These are phyloP conservation scores for Oreochromis grahami DNA, from an alignment of 2,797 vertebrate genomes.

Conservation along the genomic window DNA sequence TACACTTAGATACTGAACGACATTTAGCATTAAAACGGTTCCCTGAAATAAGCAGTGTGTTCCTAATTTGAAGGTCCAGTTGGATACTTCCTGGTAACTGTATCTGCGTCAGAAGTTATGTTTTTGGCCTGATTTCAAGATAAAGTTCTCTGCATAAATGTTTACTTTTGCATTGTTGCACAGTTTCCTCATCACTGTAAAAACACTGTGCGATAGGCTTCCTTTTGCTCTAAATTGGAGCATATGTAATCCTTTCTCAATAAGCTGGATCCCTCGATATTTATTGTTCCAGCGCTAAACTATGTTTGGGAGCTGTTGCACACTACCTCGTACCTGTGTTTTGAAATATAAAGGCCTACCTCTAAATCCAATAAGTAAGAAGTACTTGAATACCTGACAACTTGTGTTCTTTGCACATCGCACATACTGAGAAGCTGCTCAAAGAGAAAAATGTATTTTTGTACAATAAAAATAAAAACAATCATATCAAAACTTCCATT, in stretches of 20 bases:
- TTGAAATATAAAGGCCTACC: constrained; percentile 56
- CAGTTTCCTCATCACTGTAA: constrained; percentile 21
- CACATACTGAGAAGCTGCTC: constrained; percentile 56
- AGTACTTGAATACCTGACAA: constrained; percentile 69
- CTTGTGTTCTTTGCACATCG: constrained; percentile 63
- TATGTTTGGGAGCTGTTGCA: constrained; percentile 18
- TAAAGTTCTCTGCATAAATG: constrained; percentile 12
- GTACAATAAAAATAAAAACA: constrained; percentile 55
- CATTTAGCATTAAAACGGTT: background rate
- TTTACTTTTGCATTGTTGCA: constrained; percentile 67
- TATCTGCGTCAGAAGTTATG: background rate
- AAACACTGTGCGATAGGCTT: background rate
- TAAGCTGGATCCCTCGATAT: background rate
- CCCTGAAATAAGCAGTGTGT: background rate
- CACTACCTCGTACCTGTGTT: constrained; percentile 57
- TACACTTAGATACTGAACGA: background rate
- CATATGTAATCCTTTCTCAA: background rate
- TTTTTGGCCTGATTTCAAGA: background rate
- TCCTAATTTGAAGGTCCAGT: background rate
- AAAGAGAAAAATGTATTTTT: constrained; percentile 65
- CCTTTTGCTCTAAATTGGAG: constrained; percentile 10
- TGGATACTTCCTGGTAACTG: background rate
- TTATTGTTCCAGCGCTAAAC: background rate
- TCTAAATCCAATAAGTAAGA: constrained; percentile 47
- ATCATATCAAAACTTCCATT: background rate